phyloP scores from a whole-genome alignment of 2,888 invertebrate genomes.

The Zaprionus lineosus region DNA sequence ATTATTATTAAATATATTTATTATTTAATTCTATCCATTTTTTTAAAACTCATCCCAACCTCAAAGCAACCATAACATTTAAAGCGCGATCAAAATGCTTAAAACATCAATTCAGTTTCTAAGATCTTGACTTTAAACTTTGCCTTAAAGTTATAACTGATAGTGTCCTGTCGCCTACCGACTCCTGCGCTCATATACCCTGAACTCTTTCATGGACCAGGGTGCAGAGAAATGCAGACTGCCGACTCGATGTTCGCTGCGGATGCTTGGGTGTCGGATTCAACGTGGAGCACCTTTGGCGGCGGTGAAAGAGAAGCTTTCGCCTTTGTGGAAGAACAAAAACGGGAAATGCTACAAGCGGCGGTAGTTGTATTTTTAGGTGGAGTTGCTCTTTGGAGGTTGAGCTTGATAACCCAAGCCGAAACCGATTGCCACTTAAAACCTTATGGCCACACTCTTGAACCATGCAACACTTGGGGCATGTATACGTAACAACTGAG shows the following conservation, averaged over 20 bases:
- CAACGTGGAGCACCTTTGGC: conserved; percentile 56
- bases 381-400: conserved; percentile 33
- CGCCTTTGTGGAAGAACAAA: conserved; percentile 51
- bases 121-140: too few species aligned
- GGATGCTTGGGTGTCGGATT: conserved; percentile 43
- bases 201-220: too few species aligned
- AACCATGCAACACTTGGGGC: conserved; percentile 44
- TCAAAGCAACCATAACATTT: too few species aligned
- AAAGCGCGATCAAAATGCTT: too few species aligned
- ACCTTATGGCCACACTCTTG: conserved; percentile 64
- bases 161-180: too few species aligned
- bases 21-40: too few species aligned
- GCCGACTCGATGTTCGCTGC: conserved; percentile 25
- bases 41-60: too few species aligned
- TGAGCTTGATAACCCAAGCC: conserved; percentile 68
- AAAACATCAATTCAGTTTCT: too few species aligned
- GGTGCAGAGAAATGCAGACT: conserved; percentile 37
- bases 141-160: too few species aligned
- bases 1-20: too few species aligned
- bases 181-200: too few species aligned
- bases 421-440: conserved; percentile 74
- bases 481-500: conserved; percentile 4
- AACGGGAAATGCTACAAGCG: conserved; percentile 58
- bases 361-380: conserved; percentile 14
- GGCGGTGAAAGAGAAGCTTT: conserved; percentile 30